Conservation (phyloP, 2,113 vertebrate genomes). For the Antechinus stuartii region DNA sequence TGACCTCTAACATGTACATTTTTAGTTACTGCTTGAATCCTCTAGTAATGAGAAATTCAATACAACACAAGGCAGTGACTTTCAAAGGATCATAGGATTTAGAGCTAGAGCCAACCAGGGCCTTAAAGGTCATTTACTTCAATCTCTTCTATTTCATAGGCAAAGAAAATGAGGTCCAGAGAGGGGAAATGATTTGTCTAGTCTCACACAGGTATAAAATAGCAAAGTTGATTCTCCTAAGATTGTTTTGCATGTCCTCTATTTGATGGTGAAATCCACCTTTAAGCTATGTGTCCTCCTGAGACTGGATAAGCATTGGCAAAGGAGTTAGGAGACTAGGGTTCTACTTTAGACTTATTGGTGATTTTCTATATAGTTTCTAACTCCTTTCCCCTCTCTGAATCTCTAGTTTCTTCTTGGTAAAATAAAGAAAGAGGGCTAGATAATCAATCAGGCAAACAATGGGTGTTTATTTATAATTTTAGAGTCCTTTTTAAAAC, state of each 20-base stretch:
- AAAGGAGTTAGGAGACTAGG: background rate
- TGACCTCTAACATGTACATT: background rate
- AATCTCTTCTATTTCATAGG: background rate
- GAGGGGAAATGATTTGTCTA: background rate
- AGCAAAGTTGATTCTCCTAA: background rate
- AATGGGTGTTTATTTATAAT: background rate
- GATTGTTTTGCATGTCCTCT: background rate
- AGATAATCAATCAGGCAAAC: background rate
- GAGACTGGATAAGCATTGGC: background rate
- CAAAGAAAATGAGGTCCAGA: background rate
- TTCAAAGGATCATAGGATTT: background rate
- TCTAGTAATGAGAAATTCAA: background rate
- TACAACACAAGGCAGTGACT: background rate
- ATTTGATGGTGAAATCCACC: background rate
- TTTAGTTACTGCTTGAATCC: background rate
- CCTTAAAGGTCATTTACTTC: background rate
- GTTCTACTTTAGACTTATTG: background rate
- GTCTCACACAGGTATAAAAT: background rate
- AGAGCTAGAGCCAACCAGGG: background rate
- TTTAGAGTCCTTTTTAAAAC: too few species aligned
- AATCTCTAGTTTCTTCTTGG: background rate
- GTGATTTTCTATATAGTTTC: too few species aligned
- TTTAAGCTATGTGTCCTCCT: background rate
- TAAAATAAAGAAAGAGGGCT: too few species aligned
- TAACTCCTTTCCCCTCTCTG: background rate